Conservation (phyloP, 2,797 vertebrate species). For the Muscicapa comitata region DNA sequence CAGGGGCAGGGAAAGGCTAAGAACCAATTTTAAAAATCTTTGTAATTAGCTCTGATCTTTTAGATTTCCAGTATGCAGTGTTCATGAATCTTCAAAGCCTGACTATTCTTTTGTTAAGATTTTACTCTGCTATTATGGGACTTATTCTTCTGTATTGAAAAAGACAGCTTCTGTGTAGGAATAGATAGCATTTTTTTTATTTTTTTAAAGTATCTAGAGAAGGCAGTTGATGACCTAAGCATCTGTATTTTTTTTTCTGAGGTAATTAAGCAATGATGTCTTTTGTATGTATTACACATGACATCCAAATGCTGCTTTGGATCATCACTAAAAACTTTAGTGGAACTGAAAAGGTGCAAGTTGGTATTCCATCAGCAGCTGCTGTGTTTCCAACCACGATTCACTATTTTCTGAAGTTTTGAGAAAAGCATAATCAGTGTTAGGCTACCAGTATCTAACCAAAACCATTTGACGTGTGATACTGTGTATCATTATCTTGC, state of each 20-base stretch:
- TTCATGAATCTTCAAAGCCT: neutral
- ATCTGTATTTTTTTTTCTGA: neutral
- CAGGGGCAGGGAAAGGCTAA: neutral
- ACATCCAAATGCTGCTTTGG: neutral
- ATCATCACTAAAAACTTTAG: neutral
- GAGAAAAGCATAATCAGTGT: neutral
- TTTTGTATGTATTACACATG: neutral
- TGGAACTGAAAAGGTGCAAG: neutral
- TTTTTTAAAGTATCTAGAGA: neutral
- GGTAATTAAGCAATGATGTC: neutral
- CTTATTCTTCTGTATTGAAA: neutral
- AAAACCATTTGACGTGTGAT: neutral
- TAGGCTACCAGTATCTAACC: neutral
- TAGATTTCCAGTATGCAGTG: neutral
- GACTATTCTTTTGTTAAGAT: neutral
- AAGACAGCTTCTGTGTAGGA: neutral
- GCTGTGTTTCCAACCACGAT: neutral
- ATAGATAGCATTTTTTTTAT: neutral
- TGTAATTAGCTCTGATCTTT: neutral
- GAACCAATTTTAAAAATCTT: neutral
- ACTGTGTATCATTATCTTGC: neutral
- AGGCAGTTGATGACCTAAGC: neutral
- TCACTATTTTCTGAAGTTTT: neutral
- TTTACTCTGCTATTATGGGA: neutral
- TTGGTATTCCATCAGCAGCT: neutral